These are phyloP conservation scores for Canis aureus DNA, from an alignment of 2,113 vertebrate species.

Conservation along the genomic window DNA sequence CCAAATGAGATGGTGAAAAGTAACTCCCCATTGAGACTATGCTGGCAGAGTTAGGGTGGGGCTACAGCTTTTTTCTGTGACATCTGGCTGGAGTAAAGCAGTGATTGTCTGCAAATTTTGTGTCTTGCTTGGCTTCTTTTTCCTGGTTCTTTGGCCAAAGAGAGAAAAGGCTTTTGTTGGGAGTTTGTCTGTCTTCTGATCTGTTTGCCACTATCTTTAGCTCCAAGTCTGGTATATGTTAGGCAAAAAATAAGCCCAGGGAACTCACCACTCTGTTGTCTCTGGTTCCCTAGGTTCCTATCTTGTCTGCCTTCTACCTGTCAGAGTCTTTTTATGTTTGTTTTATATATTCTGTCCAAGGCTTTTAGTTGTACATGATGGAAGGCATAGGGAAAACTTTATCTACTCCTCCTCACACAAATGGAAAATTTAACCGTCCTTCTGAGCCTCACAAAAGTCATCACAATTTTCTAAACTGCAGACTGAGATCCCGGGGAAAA, in stretches of 20 bases:
- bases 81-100: background rate
- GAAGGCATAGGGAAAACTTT: background rate
- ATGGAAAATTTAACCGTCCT: background rate
- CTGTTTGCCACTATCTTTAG: background rate
- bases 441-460: background rate
- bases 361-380: background rate
- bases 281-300: background rate
- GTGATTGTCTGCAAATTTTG: background rate
- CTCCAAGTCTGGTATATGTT: background rate
- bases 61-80: background rate
- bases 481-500: background rate
- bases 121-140: background rate
- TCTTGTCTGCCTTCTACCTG: background rate
- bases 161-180: background rate
- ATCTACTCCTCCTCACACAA: background rate
- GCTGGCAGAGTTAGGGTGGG: background rate
- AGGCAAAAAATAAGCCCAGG: background rate
- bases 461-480: background rate
- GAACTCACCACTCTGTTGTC: background rate
- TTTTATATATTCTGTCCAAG: background rate
- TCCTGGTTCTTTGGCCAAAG: background rate
- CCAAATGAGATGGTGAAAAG: background rate
- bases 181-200: background rate
- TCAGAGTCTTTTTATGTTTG: background rate
- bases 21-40: background rate